Evolutionary conservation across 2,888 invertebrate genomes (phyloP), one percentile per base, ranked within the genome.

Genomic region (Drosophila falleni): DNA sequence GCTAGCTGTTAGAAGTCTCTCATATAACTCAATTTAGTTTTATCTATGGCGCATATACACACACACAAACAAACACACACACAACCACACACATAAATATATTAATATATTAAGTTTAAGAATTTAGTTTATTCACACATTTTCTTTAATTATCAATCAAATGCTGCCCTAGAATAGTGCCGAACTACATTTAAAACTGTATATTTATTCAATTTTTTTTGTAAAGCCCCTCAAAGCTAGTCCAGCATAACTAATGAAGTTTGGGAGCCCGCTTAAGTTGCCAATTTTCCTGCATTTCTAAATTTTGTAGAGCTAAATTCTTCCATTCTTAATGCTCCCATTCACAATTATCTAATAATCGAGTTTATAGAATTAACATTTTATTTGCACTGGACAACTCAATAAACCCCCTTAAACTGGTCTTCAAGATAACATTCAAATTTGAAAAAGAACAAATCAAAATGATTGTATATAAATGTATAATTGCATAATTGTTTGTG

Each of bases 1-100:
- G 72, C 80, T 86, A 86, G 87, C 80, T 88, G 80, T 84, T 86
- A 86, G 73, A 76, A 74, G 74, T 81, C 78, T 85, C 76, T 86
- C 72, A 81, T 79, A 73, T 63, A 68, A 86, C 81, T 84, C 81
- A 74, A 73, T 68, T 59, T 74, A 83, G 76, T 73, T 87, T 76
- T 71, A 81, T 80, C 76, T 42, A 76, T 62, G 70, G 61, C 72
- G 76, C 79, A 62, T 67, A 69, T 56, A 67, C 51, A 66, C 55
- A 63, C 59, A 71, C 9, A 68, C 19, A 68, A 19, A 19, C 19
- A 23, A 77, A 62, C 67, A 69, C 54, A 65, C 51, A 62, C 67
- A 69, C 54, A 65, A 49, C 64, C 55, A 63, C 59, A 71, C 13
- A 68, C 16, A 68, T 23, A 23, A 23, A 23, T 23, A 23, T 23